Conservation (phyloP, 2,797 vertebrate genomes). For the Liasis olivaceus region DNA sequence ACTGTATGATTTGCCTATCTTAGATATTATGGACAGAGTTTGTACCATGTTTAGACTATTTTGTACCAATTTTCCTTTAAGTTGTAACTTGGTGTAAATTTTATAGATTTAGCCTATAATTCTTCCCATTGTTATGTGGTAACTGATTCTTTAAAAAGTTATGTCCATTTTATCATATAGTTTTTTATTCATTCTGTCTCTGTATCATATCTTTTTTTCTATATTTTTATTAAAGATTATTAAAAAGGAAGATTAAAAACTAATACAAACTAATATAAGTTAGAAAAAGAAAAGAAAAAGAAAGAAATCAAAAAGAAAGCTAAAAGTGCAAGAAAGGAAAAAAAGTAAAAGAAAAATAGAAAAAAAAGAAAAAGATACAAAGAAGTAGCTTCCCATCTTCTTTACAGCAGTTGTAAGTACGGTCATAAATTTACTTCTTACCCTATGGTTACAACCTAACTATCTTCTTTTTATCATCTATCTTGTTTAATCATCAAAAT, state of each 20-base stretch:
- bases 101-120: neutral
- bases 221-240: neutral
- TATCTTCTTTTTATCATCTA: neutral
- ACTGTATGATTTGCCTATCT: neutral
- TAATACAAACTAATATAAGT: neutral
- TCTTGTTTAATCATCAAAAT: too few species aligned
- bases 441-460: neutral
- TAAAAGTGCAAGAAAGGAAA: neutral
- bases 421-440: neutral
- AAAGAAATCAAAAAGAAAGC: neutral
- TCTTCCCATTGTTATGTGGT: neutral
- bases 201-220: neutral
- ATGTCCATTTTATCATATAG: neutral
- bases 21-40: neutral
- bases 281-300: neutral
- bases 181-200: neutral
- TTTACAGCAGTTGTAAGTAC: neutral
- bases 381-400: neutral
- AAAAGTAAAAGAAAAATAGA: neutral
- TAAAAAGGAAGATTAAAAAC: neutral
- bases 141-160: neutral
- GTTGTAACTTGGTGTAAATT: neutral
- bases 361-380: neutral
- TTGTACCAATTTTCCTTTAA: neutral
- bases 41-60: neutral